Percentiles rank a stretch among this genome's conserved stretches.
Conservation (phyloP, 2,888 invertebrate genomes). For the Eristalis arbustorum region DNA sequence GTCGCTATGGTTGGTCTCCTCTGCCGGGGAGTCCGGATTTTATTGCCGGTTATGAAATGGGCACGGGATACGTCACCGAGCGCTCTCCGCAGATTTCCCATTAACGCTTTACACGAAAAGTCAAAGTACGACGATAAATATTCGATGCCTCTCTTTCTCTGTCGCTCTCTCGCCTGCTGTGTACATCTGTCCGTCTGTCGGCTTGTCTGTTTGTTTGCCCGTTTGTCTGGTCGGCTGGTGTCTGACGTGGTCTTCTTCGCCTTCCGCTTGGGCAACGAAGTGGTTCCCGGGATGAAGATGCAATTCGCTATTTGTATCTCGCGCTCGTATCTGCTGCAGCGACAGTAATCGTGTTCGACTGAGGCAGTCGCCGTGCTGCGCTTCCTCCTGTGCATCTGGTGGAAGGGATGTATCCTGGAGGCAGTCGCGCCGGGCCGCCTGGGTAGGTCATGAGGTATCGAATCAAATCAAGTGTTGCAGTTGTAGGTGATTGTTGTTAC, state of each 20-base stretch:
- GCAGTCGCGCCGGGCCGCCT: neutral
- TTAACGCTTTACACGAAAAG: slow-evolving; percentile 60
- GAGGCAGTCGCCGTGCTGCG: slow-evolving; percentile 4
- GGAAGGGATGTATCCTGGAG: neutral
- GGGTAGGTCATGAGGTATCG: neutral
- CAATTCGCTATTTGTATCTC: slow-evolving; percentile 15
- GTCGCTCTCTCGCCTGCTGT: neutral
- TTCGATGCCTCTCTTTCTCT: slow-evolving; percentile 6
- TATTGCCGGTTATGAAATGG: slow-evolving; percentile 52
- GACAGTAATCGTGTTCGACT: neutral
- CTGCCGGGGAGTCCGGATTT: slow-evolving; percentile 36
- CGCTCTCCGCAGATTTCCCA: slow-evolving; percentile 17
- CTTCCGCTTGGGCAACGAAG: neutral
- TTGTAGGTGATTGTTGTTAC: slow-evolving; percentile 8
- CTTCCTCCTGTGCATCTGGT: neutral
- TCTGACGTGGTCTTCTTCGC: neutral
- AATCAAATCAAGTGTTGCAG: neutral
- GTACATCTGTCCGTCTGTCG: neutral
- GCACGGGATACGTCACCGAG: slow-evolving; percentile 17
- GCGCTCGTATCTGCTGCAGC: slow-evolving; percentile 2
- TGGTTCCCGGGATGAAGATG: slow-evolving; percentile 34
- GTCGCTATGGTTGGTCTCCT: slow-evolving; percentile 21
- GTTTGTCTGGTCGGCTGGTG: neutral
- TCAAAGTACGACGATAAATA: slow-evolving; percentile 60
- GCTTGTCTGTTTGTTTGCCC: neutral